Evolutionary conservation across 2,888 invertebrate species (phyloP).

Genomic region (Philereme transversata): DNA sequence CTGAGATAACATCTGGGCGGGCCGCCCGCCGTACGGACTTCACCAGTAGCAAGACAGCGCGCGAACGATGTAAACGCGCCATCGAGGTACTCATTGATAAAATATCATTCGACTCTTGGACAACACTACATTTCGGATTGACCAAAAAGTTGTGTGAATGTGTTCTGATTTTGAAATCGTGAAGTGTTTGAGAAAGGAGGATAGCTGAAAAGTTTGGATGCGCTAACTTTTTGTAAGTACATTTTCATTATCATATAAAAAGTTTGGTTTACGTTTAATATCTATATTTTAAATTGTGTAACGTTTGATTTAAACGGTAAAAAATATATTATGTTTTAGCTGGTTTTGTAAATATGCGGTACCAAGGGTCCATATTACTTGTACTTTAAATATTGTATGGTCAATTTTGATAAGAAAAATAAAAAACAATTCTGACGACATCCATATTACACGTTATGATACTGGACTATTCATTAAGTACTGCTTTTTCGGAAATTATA

Average conservation of each 20-base stretch:
- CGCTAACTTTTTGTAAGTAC: constrained; percentile 52
- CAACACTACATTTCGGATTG: constrained; percentile 34
- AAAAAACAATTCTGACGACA: too few species aligned
- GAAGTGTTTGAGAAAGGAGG: constrained; percentile 36
- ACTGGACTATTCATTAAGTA: too few species aligned
- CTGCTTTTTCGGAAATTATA: too few species aligned
- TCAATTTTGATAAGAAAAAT: too few species aligned
- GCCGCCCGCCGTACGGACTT: constrained; percentile 56
- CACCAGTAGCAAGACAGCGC: constrained; percentile 61
- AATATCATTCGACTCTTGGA: constrained; percentile 23
- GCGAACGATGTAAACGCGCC: constrained; percentile 58
- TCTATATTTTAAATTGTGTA: too few species aligned
- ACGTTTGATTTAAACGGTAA: too few species aligned
- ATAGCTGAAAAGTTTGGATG: constrained; percentile 48
- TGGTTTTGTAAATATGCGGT: too few species aligned
- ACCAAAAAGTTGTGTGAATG: constrained; percentile 28
- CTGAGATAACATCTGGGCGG: constrained; percentile 75
- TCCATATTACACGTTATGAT: too few species aligned
- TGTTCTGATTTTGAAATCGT: constrained; percentile 41
- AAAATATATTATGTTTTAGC: too few species aligned
- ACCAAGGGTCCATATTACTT: too few species aligned
- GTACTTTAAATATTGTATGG: too few species aligned
- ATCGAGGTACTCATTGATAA: constrained; percentile 32
- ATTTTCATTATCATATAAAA: constrained; percentile 21
- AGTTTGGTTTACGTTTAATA: background rate